phyloP scores from a whole-genome alignment of 2,113 vertebrate species.

The Serinus canaria region DNA sequence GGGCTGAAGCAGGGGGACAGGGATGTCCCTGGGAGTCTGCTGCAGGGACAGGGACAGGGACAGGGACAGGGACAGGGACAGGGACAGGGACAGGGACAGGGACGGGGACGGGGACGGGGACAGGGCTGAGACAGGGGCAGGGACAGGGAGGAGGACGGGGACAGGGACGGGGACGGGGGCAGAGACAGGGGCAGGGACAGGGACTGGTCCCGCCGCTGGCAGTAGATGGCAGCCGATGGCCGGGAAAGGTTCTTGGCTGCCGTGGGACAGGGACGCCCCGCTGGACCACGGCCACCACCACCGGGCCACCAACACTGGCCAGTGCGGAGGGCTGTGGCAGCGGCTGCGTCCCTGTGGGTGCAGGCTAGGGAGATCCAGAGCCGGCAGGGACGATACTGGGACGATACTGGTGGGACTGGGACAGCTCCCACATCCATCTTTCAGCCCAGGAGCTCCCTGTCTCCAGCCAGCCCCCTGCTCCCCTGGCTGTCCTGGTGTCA shows the following conservation, averaged over 20 bases:
- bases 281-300: background rate
- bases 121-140: no score
- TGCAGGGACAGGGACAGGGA: background rate
- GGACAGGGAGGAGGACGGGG: no score
- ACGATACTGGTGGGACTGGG: background rate
- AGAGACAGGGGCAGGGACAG: background rate
- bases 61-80: no score
- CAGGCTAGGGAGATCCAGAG: background rate
- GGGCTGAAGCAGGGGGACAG: accelerated
- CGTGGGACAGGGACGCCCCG: background rate
- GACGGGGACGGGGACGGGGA: no score
- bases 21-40: background rate
- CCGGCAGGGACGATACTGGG: accelerated
- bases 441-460: background rate
- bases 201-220: background rate
- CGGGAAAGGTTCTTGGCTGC: background rate
- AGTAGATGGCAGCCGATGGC: slow-evolving; percentile 8
- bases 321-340: accelerated
- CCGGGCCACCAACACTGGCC: background rate
- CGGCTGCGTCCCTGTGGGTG: background rate
- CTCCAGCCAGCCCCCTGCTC: background rate
- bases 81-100: background rate
- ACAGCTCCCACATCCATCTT: background rate
- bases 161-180: no score
- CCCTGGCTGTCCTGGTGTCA: background rate